Evolutionary conservation across 2,113 vertebrate genomes (phyloP).

Genomic region (Pluvialis apricaria): DNA sequence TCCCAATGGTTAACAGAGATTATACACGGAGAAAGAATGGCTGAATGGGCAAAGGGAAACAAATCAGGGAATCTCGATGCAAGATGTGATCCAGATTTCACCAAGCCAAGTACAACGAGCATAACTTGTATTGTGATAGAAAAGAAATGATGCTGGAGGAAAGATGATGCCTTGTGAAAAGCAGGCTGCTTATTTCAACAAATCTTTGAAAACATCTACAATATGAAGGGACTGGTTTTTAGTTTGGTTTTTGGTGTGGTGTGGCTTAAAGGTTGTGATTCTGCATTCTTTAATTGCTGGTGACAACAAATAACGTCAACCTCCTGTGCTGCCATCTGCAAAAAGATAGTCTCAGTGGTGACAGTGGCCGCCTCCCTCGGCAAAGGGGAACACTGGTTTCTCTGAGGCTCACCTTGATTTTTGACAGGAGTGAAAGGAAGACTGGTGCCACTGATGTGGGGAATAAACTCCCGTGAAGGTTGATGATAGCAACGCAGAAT

Average conservation of each 20-base stretch:
- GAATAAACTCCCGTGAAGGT: neutral
- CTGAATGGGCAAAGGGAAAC: neutral
- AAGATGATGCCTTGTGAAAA: neutral
- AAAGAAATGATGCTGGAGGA: neutral
- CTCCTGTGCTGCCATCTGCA: neutral
- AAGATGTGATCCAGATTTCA: neutral
- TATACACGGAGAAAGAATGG: neutral
- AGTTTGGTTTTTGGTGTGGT: neutral
- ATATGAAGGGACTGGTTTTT: rapidly evolving
- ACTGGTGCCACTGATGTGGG: neutral
- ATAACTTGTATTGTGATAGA: neutral
- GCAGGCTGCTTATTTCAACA: neutral
- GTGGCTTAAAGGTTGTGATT: neutral
- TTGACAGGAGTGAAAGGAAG: neutral
- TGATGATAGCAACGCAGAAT: neutral
- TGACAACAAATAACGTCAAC: neutral
- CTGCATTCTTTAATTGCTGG: neutral
- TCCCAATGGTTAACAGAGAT: neutral
- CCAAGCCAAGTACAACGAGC: neutral
- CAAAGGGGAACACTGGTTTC: neutral
- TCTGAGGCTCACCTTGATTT: neutral
- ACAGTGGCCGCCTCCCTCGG: neutral
- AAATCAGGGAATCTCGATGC: neutral
- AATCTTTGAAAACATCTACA: neutral
- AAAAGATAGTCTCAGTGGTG: neutral